Conservation (phyloP, 2,888 invertebrate species). For the Griposia aprilina region DNA sequence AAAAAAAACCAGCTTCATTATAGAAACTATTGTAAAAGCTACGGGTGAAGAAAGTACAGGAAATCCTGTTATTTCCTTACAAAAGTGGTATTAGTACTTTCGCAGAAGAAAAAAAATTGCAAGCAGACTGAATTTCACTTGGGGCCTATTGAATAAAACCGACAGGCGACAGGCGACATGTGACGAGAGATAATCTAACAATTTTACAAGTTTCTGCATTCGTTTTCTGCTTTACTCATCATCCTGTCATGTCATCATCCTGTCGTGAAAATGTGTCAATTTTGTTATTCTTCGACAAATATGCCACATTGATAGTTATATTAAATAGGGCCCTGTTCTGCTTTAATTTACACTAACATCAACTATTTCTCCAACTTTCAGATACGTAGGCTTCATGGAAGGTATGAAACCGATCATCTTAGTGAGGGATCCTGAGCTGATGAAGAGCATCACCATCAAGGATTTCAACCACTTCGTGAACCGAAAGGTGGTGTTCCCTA, state of each 20-base stretch:
- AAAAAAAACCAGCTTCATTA: neutral
- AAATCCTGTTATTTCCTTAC: neutral
- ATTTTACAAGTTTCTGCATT: neutral
- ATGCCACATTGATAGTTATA: neutral
- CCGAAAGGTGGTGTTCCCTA: conserved; percentile 78
- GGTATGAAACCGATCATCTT: conserved; percentile 80
- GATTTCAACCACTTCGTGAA: conserved; percentile 90
- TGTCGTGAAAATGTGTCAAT: neutral
- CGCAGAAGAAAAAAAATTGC: neutral
- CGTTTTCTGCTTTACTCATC: neutral
- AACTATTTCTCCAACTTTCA: conserved; percentile 61
- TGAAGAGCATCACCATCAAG: conserved; percentile 88
- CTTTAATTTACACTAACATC: neutral
- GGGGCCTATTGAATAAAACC: neutral
- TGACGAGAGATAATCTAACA: neutral
- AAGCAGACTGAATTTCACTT: neutral
- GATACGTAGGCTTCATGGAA: conserved; percentile 85
- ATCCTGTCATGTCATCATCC: neutral
- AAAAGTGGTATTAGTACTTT: neutral
- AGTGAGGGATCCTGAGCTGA: conserved; percentile 87
- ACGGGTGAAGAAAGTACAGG: neutral
- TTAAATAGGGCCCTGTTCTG: neutral
- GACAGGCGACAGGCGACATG: neutral
- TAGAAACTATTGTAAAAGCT: neutral
- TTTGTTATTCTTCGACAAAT: neutral